A percentile compares a stretch with the other conserved stretches of the same genome.
Conservation (phyloP, 2,888 invertebrate species). For the Mimas tiliae region DNA sequence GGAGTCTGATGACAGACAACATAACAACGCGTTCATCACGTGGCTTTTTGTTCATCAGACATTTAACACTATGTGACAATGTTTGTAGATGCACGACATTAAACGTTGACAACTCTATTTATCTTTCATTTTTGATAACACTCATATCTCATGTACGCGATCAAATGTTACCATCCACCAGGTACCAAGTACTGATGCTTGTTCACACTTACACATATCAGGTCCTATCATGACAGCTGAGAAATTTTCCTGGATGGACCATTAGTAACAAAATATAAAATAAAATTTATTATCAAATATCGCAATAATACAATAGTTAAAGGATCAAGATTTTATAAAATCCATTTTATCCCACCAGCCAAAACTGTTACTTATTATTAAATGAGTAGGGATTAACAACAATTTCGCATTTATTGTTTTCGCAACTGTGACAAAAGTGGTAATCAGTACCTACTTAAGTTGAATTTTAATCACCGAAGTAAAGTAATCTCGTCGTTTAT, state of each 20-base stretch:
- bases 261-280: too few relatives aligned
- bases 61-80: background rate
- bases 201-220: background rate
- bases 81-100: background rate
- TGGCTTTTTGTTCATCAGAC: background rate
- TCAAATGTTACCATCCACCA: background rate
- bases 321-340: background rate
- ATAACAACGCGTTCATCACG: background rate
- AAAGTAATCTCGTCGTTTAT: slow-evolving; percentile 8
- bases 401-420: background rate
- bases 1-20: background rate
- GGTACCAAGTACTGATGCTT: background rate
- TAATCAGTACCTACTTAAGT: slow-evolving; percentile 12
- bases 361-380: too few relatives aligned
- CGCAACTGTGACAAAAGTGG: background rate
- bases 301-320: too few relatives aligned
- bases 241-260: too few relatives aligned
- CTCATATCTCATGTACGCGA: background rate
- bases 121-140: slow-evolving; percentile 17
- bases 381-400: too few relatives aligned
- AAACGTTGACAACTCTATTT: slow-evolving; percentile 10
- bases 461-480: background rate
- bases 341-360: background rate
- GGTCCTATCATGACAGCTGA: too few relatives aligned
- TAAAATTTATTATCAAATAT: too few relatives aligned